A percentile compares a stretch with the other conserved stretches of the same genome.
Conservation (phyloP, 1,140 invertebrate genomes). For the Dendroctonus valens region DNA sequence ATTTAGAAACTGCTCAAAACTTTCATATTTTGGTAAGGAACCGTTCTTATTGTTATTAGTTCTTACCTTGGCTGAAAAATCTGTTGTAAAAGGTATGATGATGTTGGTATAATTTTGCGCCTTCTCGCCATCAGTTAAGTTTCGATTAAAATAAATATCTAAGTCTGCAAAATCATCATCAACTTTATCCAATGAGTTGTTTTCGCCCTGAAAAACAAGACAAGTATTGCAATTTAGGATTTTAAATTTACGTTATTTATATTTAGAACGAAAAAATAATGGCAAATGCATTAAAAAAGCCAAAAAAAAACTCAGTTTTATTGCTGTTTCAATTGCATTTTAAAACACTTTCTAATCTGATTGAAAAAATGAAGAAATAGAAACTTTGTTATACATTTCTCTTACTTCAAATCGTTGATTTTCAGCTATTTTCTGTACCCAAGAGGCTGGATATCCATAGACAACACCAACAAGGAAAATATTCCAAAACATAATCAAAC, state of each 20-base stretch:
- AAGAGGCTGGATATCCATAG: background rate
- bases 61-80: conserved; percentile 12
- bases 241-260: too few relatives aligned
- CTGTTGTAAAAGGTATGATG: conserved; percentile 21
- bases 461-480: background rate
- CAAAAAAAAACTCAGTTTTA: background rate
- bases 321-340: background rate
- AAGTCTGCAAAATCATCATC: conserved; percentile 9
- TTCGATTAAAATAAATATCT: conserved; percentile 9
- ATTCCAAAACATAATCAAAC: background rate
- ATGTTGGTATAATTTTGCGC: conserved; percentile 15
- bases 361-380: background rate
- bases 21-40: too few relatives aligned
- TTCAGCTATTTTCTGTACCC: background rate
- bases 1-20: too few relatives aligned
- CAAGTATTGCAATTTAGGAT: too few relatives aligned
- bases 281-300: too few relatives aligned
- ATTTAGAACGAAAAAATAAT: too few relatives aligned
- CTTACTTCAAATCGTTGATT: background rate
- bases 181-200: conserved; percentile 5
- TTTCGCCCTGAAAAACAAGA: conserved; percentile 11
- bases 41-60: background rate
- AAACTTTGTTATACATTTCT: background rate
- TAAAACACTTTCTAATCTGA: background rate
- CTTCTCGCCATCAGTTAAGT: too few relatives aligned